Base-by-base conservation (phyloP, 1,140 invertebrate species). In the Drosophila ohnishii region DNA sequence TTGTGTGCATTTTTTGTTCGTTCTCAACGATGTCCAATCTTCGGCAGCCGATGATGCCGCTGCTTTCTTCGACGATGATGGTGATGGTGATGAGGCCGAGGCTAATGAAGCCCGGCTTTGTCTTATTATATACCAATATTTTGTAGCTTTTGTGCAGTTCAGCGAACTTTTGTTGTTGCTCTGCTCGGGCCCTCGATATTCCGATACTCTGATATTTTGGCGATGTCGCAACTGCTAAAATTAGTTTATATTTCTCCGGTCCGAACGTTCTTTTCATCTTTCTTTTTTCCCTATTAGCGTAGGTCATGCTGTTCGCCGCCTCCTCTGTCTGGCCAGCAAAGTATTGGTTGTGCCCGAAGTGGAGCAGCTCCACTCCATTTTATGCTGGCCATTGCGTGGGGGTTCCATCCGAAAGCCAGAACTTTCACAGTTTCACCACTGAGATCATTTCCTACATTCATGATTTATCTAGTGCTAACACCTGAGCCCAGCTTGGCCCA, bases 221-320 rank as follows among this genome's bases (percentile, higher is more conserved):
- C 64, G 80, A 87, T 87, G 84, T 87, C 84, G 84, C 84, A 87
- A 87, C 84, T 66, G 76, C 84, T 87, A 87, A 87, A 87, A 88
- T 87, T 87, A 87, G 84, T 87, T 58, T 74, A 47, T 64, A 69
- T 73, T 65, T 45, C 47, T 28, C 4, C 1, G 14, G 25, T 50
- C 9, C 25, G 45, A 63, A 7, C 8, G 47, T 16, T 50, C 44
- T 40, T 55, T 65, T 45, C 50, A 35, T 58, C 45, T 51, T 42
- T 69, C 44, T 53, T 45, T 55, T 42, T 65, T 61, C 48, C 47
- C 78, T 80, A 80, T 82, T 82, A 82, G 70, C 80, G 80, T 82
- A 82, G 80, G 80, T 82, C 80, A 82, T 70, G 80, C 80, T 78
- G 79, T 55, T 53, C 8, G 22, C 1, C 2, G 40, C 8, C 39